Evolutionary conservation across 64 coral and sea anemone genomes (phyloP).

Genomic region (Actinia tenebrosa): DNA sequence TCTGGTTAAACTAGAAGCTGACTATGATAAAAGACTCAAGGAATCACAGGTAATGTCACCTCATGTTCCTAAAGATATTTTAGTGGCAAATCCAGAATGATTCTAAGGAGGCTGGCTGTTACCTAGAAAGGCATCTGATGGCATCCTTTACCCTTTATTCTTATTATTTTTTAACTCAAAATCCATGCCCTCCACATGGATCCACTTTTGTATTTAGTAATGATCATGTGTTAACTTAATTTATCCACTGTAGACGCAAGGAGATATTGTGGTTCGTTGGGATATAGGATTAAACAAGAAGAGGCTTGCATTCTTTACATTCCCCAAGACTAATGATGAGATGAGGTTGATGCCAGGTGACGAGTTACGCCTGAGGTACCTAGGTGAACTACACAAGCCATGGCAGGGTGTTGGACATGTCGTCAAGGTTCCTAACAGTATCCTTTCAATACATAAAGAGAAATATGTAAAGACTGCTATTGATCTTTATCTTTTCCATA

Average conservation of each 20-base stretch:
- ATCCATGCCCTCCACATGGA: too few species aligned
- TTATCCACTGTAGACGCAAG: slow-evolving; percentile 70
- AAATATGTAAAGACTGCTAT: too few species aligned
- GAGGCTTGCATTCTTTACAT: slow-evolving; percentile 89
- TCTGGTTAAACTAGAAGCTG: slow-evolving; percentile 92
- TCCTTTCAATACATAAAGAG: slow-evolving; percentile 28
- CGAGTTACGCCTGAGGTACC: slow-evolving; percentile 77
- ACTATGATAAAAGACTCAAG: slow-evolving; percentile 98
- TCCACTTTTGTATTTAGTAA: not conserved
- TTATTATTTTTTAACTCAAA: too few species aligned
- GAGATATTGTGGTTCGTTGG: slow-evolving; percentile 95
- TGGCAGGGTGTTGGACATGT: slow-evolving; percentile 99
- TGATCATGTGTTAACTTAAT: not conserved
- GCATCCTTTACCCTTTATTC: too few species aligned
- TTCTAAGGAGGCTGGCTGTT: too few species aligned
- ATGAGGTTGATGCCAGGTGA: slow-evolving; percentile 97
- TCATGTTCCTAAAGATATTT: not conserved
- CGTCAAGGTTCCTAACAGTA: slow-evolving; percentile 98
- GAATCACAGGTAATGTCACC: slow-evolving; percentile 73
- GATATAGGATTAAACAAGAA: slow-evolving; percentile 99
- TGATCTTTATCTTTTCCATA: too few species aligned
- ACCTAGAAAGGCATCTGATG: too few species aligned
- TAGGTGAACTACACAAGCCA: slow-evolving; percentile 95
- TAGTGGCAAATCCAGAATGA: too few species aligned
- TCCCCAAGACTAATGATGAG: slow-evolving; percentile 96